phyloP scores from a whole-genome alignment of 2,113 vertebrate genomes.

The Hydrochoerus hydrochaeris region DNA sequence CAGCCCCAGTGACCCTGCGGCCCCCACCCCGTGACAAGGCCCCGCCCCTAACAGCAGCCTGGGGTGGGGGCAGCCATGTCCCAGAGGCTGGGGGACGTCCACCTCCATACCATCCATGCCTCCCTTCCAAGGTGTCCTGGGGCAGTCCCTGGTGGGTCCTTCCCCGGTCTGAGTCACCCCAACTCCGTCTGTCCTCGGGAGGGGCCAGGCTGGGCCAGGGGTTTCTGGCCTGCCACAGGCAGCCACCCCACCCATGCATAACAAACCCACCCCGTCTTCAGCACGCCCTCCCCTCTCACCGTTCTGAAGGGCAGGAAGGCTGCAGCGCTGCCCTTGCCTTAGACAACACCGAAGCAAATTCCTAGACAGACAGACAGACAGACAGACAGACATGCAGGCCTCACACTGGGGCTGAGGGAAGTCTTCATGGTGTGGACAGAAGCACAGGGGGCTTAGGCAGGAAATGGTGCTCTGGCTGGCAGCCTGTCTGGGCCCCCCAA shows the following conservation, averaged over 20 bases:
- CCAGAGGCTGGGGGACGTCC: neutral
- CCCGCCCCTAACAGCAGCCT: neutral
- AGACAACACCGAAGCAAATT: neutral
- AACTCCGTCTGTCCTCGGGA: neutral
- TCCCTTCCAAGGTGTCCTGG: too few relatives aligned
- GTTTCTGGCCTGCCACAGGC: neutral
- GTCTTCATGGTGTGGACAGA: neutral
- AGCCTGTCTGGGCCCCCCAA: neutral
- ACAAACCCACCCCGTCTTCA: neutral
- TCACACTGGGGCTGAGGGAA: too few relatives aligned
- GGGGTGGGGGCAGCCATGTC: neutral
- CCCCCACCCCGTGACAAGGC: neutral
- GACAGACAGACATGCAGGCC: neutral
- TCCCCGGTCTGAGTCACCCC: neutral
- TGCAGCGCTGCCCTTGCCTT: neutral
- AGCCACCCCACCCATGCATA: too few relatives aligned
- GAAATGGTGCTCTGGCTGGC: accelerated
- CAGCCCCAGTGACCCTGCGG: neutral
- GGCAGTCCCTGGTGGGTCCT: neutral
- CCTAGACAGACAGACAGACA: neutral
- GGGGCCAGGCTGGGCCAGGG: too few relatives aligned
- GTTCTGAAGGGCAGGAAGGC: neutral
- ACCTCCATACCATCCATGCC: neutral
- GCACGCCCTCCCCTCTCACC: neutral
- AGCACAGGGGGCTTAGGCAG: neutral